Percentiles rank a stretch among this genome's conserved stretches.
Conservation (phyloP, 2,888 invertebrate genomes). For the Stictocephala bisonia region DNA sequence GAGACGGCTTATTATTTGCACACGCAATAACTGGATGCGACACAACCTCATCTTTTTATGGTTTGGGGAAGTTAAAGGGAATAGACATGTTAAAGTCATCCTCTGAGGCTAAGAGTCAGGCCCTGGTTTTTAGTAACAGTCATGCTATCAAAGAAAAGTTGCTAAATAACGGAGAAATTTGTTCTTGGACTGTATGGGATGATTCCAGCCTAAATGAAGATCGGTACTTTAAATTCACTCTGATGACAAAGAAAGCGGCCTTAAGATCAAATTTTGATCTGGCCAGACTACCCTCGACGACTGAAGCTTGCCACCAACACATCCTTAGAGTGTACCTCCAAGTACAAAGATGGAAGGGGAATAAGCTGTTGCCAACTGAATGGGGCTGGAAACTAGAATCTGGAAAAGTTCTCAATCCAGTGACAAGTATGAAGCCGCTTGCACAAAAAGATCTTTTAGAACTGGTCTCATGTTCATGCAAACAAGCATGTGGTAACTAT, state of each 20-base stretch:
- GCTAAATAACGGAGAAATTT: neutral
- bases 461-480: neutral
- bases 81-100: too few relatives aligned
- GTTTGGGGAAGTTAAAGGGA: too few relatives aligned
- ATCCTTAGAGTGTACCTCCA: neutral
- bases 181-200: neutral
- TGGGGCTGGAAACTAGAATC: neutral
- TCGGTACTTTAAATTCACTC: slow-evolving; percentile 6
- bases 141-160: too few relatives aligned
- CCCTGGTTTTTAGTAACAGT: neutral
- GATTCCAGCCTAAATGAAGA: neutral
- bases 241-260: neutral
- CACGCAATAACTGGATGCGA: neutral
- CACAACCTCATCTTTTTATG: too few relatives aligned
- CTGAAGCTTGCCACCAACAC: neutral
- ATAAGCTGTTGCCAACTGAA: slow-evolving; percentile 5
- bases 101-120: too few relatives aligned
- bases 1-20: neutral
- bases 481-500: slow-evolving; percentile 5
- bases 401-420: neutral
- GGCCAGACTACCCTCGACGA: neutral
- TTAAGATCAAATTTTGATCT: neutral
- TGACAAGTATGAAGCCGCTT: neutral
- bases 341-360: slow-evolving; percentile 4
- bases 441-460: too few relatives aligned